These are phyloP conservation scores for Drosophila paulistorum DNA, from an alignment of 1,140 invertebrate genomes.

Conservation along the genomic window DNA sequence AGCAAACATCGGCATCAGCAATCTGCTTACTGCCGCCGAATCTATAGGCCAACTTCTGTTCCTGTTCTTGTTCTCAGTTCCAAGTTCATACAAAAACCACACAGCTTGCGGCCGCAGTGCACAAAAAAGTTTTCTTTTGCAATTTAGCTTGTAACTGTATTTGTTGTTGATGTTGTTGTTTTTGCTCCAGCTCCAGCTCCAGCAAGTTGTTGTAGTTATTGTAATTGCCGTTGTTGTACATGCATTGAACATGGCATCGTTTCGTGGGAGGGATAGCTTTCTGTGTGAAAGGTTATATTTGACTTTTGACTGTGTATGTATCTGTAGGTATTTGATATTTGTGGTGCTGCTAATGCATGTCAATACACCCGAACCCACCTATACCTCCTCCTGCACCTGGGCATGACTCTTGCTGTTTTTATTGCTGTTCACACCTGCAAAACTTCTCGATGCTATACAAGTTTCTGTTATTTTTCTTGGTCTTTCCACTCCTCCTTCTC, in stretches of 20 bases:
- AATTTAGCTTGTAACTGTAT: constrained; percentile 72
- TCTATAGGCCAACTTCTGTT: neutral
- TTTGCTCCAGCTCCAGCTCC: constrained; percentile 14
- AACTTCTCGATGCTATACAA: constrained; percentile 61
- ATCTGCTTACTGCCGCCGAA: constrained; percentile 11
- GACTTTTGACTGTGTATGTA: constrained; percentile 59
- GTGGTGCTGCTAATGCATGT: constrained; percentile 74
- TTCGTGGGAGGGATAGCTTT: constrained; percentile 35
- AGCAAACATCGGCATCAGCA: constrained; percentile 54
- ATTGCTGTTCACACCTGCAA: constrained; percentile 77
- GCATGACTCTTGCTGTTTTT: constrained; percentile 53
- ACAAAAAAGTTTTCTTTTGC: constrained; percentile 77
- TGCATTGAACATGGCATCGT: constrained; percentile 55
- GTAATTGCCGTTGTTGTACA: constrained; percentile 42
- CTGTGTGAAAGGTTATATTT: constrained; percentile 59
- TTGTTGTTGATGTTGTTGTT: constrained; percentile 28
- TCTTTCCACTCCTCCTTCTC: constrained; percentile 30
- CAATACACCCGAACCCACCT: constrained; percentile 59
- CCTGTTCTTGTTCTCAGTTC: constrained; percentile 22
- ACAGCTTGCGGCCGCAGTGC: constrained; percentile 42
- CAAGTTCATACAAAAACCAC: constrained; percentile 37
- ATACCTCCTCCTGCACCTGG: neutral
- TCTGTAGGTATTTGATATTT: constrained; percentile 54
- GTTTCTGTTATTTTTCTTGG: constrained; percentile 45
- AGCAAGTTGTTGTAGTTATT: constrained; percentile 25